Evolutionary conservation across 2,797 vertebrate genomes (phyloP).

Genomic region (Selene dorsalis): DNA sequence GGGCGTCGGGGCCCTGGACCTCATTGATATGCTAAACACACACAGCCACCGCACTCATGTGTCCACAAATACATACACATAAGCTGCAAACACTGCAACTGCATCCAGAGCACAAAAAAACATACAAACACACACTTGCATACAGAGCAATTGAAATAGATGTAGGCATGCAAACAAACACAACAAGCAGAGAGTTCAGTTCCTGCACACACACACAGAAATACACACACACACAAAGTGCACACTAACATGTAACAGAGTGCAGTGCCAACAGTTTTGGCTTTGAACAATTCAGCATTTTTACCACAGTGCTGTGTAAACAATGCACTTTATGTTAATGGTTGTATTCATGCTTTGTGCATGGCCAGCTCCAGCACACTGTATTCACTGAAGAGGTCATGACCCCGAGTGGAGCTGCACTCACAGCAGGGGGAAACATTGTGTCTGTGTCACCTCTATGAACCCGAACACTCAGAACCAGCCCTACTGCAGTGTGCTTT

Average conservation of each 20-base stretch:
- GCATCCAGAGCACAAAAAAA: slow-evolving; percentile 43
- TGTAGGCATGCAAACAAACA: slow-evolving; percentile 46
- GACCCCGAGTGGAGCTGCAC: slow-evolving; percentile 28
- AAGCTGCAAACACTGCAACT: slow-evolving; percentile 40
- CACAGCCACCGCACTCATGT: slow-evolving; percentile 38
- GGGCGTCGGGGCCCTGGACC: slow-evolving; percentile 57
- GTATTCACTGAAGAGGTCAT: slow-evolving; percentile 49
- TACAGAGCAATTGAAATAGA: slow-evolving; percentile 13
- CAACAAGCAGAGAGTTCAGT: slow-evolving; percentile 16
- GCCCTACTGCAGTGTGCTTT: neutral
- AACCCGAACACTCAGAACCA: neutral
- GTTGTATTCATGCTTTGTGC: slow-evolving; percentile 55
- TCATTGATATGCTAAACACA: slow-evolving; percentile 86
- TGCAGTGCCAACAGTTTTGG: slow-evolving; percentile 79
- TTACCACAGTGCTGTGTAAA: slow-evolving; percentile 62
- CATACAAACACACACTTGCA: slow-evolving; percentile 26
- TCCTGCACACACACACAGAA: slow-evolving; percentile 18
- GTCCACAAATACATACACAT: slow-evolving; percentile 29
- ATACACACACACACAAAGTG: slow-evolving; percentile 25
- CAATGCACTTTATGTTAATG: slow-evolving; percentile 54
- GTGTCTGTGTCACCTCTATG: neutral
- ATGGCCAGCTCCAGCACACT: slow-evolving; percentile 29
- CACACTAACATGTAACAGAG: slow-evolving; percentile 54
- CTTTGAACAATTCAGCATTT: slow-evolving; percentile 79
- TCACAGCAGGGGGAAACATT: slow-evolving; percentile 1